Percentiles rank a stretch among this genome's conserved stretches.
Evolutionary conservation across 2,888 invertebrate genomes (phyloP).

Genomic region (Parelbella ahira): DNA sequence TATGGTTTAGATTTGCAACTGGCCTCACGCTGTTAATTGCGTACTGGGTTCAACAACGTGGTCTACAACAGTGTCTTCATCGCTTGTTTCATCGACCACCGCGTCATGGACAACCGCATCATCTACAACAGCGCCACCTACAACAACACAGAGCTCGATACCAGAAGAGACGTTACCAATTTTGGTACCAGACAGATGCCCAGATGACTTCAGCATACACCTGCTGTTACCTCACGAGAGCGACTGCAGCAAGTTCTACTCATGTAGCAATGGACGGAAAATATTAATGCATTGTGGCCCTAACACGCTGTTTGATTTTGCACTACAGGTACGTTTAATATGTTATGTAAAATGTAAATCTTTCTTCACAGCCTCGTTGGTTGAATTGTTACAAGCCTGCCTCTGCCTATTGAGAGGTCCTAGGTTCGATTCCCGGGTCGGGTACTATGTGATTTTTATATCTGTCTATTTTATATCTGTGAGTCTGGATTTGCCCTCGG

Average conservation of each 20-base stretch:
- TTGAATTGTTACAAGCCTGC: too few species aligned
- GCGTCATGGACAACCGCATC: not conserved
- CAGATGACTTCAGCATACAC: conserved; percentile 27
- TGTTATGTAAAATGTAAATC: too few species aligned
- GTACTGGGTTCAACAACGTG: too few species aligned
- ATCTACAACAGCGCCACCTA: not conserved
- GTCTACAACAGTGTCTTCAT: not conserved
- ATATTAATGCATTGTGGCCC: conserved; percentile 39
- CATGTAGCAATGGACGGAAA: conserved; percentile 45
- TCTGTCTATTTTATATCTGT: too few species aligned
- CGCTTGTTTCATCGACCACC: conserved; percentile 2
- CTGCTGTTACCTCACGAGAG: conserved; percentile 40
- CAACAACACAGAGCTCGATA: not conserved
- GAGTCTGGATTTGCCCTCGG: too few species aligned
- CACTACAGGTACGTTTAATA: too few species aligned
- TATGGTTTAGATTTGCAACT: conserved; percentile 5
- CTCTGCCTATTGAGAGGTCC: too few species aligned
- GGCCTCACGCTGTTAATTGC: conserved; percentile 1
- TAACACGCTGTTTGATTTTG: conserved; percentile 44
- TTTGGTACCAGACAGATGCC: conserved; percentile 45
- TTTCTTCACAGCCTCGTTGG: too few species aligned
- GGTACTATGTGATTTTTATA: too few species aligned
- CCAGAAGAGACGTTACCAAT: conserved; percentile 2
- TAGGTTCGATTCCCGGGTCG: too few species aligned
- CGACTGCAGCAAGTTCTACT: conserved; percentile 59